Evolutionary conservation across 1,140 invertebrate species (phyloP).

Genomic region (Drosophila leontia): DNA sequence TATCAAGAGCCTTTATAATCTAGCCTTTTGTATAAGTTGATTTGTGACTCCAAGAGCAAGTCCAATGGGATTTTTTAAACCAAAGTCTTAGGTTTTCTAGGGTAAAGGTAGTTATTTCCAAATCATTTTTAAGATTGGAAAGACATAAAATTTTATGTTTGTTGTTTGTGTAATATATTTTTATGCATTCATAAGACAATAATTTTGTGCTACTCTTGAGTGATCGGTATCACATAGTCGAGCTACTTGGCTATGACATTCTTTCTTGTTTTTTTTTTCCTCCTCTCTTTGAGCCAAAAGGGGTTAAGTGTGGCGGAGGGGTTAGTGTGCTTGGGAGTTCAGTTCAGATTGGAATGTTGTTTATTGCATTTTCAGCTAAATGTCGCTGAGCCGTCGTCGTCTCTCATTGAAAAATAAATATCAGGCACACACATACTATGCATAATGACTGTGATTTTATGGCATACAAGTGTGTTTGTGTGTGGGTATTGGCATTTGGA

Average conservation of each 20-base stretch:
- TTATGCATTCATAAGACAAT: not conserved
- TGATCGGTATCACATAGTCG: not conserved
- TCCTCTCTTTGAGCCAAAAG: constrained; percentile 1
- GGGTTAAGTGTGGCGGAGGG: constrained; percentile 16
- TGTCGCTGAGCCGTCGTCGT: constrained; percentile 54
- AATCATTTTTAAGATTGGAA: not conserved
- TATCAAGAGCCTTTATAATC: not conserved
- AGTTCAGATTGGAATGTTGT: constrained; percentile 75
- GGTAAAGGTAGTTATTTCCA: not conserved
- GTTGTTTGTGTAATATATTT: too few species aligned
- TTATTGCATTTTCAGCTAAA: constrained; percentile 77
- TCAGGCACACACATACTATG: constrained; percentile 44
- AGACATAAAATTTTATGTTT: not conserved
- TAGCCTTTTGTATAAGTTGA: not conserved
- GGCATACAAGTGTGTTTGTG: constrained; percentile 8
- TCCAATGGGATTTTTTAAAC: not conserved
- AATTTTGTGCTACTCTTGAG: not conserved
- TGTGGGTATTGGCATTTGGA: constrained; percentile 66
- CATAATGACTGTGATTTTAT: constrained; percentile 68
- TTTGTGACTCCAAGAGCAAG: too few species aligned
- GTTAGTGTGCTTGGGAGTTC: constrained; percentile 45
- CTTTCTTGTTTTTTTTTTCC: constrained; percentile 2
- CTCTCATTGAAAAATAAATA: constrained; percentile 54
- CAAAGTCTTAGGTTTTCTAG: not conserved
- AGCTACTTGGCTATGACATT: not conserved